phyloP scores from a whole-genome alignment of 2,797 vertebrate species.

The Xenentodon cancila region DNA sequence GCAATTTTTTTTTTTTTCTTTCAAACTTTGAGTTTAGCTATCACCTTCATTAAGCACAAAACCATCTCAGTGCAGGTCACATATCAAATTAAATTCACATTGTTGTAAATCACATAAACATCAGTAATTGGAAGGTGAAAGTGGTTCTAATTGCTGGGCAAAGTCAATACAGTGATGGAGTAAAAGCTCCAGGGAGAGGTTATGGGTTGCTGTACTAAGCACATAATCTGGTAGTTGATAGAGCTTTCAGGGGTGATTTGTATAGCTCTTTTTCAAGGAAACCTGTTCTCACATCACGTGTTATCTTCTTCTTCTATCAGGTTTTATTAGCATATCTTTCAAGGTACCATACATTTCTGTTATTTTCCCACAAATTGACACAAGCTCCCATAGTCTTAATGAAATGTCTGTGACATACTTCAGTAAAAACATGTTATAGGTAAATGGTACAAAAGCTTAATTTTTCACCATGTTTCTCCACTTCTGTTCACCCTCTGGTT shows the following conservation, averaged over 20 bases:
- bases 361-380: too few relatives aligned
- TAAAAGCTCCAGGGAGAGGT: slow-evolving; percentile 45
- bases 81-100: slow-evolving; percentile 47
- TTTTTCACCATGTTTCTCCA: too few relatives aligned
- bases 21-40: slow-evolving; percentile 34
- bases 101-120: slow-evolving; percentile 36
- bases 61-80: slow-evolving; percentile 16
- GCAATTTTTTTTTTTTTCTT: neutral
- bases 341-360: too few relatives aligned
- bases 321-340: too few relatives aligned
- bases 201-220: slow-evolving; percentile 67
- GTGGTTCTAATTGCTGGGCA: slow-evolving; percentile 61
- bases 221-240: slow-evolving; percentile 60
- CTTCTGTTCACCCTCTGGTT: too few relatives aligned
- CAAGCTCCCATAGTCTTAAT: too few relatives aligned
- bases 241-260: slow-evolving; percentile 74
- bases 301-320: too few relatives aligned
- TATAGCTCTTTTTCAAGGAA: slow-evolving; percentile 48
- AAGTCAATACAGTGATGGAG: slow-evolving; percentile 68
- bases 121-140: slow-evolving; percentile 70
- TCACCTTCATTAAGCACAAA: slow-evolving; percentile 9
- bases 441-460: too few relatives aligned
- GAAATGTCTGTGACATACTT: too few relatives aligned
- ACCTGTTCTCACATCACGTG: slow-evolving; percentile 37
- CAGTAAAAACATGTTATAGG: too few relatives aligned